Evolutionary conservation across 2,113 vertebrate genomes (phyloP).

Genomic region (Pedetes capensis): DNA sequence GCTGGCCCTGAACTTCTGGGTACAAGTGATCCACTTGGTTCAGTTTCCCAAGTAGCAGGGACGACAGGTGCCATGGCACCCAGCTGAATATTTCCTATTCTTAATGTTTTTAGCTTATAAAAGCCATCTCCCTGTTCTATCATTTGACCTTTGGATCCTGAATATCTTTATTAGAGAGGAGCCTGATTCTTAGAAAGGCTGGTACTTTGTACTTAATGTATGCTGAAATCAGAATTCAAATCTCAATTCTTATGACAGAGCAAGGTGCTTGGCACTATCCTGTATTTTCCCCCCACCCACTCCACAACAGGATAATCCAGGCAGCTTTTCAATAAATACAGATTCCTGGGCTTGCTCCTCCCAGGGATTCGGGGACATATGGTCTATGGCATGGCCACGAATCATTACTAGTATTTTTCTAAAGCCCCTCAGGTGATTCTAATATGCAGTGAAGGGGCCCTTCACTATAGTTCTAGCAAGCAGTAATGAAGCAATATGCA

Average conservation of each 20-base stretch:
- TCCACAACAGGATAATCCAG: not conserved
- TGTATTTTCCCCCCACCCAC: not conserved
- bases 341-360: not conserved
- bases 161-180: not conserved
- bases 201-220: not conserved
- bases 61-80: too few relatives aligned
- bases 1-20: not conserved
- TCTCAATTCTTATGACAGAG: not conserved
- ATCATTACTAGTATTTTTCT: not conserved
- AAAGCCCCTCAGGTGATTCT: not conserved
- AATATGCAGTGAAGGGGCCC: not conserved
- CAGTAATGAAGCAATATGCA: constrained; percentile 18
- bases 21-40: not conserved
- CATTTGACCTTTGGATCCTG: not conserved
- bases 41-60: not conserved
- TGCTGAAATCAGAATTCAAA: not conserved
- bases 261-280: not conserved
- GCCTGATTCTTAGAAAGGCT: not conserved
- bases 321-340: not conserved
- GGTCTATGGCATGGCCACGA: not conserved
- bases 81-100: not conserved
- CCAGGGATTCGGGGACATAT: not conserved
- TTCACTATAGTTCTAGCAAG: not conserved
- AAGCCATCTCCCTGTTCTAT: not conserved
- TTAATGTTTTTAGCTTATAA: not conserved